These are phyloP conservation scores for Thereva unica DNA, from an alignment of 2,888 invertebrate species.

Conservation along the genomic window DNA sequence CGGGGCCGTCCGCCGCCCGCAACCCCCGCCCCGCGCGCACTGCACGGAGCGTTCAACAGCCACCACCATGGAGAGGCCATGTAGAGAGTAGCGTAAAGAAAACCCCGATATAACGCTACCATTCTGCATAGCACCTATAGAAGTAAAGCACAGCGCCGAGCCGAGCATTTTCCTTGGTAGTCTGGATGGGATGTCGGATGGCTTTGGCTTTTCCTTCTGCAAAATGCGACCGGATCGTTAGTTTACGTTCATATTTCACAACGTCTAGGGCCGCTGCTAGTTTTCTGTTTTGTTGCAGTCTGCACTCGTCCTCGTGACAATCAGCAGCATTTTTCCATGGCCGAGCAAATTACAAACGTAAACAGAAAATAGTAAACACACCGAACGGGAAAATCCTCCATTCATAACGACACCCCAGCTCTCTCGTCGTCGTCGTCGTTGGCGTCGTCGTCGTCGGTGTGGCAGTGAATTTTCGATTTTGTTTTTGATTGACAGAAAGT, in stretches of 20 bases:
- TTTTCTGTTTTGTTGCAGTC: too few relatives aligned
- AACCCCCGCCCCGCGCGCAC: background rate
- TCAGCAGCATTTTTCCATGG: background rate
- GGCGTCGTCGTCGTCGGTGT: background rate
- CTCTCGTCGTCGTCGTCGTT: background rate
- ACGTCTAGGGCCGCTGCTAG: constrained; percentile 18
- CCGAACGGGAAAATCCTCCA: background rate
- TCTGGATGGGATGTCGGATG: constrained; percentile 10
- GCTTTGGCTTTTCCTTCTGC: background rate
- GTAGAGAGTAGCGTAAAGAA: background rate
- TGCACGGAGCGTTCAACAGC: background rate
- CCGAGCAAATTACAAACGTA: background rate
- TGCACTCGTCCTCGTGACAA: background rate
- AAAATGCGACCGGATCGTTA: constrained; percentile 14
- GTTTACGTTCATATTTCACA: constrained; percentile 37
- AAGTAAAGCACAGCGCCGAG: background rate
- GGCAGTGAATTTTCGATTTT: background rate
- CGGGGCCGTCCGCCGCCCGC: background rate
- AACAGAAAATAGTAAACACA: background rate
- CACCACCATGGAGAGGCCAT: background rate
- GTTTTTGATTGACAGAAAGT: background rate
- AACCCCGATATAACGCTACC: background rate
- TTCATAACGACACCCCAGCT: background rate
- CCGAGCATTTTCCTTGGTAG: background rate
- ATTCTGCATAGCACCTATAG: constrained; percentile 3